Conservation (phyloP, 2,888 invertebrate genomes). For the Drosophila mettleri region DNA sequence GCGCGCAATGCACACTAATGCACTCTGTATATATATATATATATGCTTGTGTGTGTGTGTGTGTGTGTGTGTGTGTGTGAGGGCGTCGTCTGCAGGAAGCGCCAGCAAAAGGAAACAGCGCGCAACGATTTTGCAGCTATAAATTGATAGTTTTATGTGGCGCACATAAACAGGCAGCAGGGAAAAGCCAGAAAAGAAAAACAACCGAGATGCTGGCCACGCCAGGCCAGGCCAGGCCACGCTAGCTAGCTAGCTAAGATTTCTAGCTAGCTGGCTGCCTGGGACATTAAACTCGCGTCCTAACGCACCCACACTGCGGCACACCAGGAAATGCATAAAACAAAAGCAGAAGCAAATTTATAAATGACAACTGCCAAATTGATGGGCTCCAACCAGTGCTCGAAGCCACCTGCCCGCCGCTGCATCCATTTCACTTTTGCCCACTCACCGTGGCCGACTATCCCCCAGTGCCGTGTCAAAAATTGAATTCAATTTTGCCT, state of each 20-base stretch:
- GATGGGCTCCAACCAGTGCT: slow-evolving; percentile 33
- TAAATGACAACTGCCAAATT: slow-evolving; percentile 71
- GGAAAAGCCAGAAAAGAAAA: slow-evolving; percentile 6
- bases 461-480: slow-evolving; percentile 47
- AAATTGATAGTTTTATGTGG: slow-evolving; percentile 81
- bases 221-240: too few relatives aligned
- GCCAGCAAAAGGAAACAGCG: slow-evolving; percentile 77
- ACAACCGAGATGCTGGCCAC: slow-evolving; percentile 29
- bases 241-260: too few relatives aligned
- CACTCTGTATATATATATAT: neutral
- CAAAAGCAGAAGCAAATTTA: slow-evolving; percentile 68
- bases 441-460: slow-evolving; percentile 34
- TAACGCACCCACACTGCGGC: slow-evolving; percentile 19
- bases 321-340: slow-evolving; percentile 55
- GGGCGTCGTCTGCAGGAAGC: slow-evolving; percentile 68
- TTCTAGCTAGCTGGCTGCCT: slow-evolving; percentile 23
- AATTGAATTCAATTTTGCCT: slow-evolving; percentile 51
- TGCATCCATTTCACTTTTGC: slow-evolving; percentile 30
- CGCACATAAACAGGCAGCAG: slow-evolving; percentile 69
- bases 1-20: slow-evolving; percentile 48
- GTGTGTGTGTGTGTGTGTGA: slow-evolving; percentile 43
- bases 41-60: neutral
- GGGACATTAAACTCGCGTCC: slow-evolving; percentile 62
- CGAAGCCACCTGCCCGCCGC: neutral
- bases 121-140: slow-evolving; percentile 80